Percentiles rank a stretch among this genome's conserved stretches.
phyloP scores from a whole-genome alignment of 2,797 vertebrate genomes.

The Philypnodon macrostomus region DNA sequence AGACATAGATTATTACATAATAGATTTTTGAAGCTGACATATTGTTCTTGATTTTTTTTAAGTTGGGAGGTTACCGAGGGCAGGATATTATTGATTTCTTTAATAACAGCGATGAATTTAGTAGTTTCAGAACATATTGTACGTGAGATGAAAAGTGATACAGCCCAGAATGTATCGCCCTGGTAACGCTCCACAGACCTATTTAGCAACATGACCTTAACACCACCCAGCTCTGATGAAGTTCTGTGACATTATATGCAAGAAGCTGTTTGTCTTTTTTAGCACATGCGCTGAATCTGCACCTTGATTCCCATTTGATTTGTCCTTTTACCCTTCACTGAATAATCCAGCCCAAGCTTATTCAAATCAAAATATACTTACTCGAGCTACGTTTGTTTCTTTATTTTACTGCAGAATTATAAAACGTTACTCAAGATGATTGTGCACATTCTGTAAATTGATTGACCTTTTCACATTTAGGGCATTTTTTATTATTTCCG shows the following conservation, averaged over 20 bases:
- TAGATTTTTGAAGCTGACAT: conserved; percentile 18
- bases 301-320: conserved; percentile 4
- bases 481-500: no score
- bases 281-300: background rate
- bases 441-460: no score
- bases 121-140: conserved; percentile 14
- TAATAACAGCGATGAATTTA: conserved; percentile 17
- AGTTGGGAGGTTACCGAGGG: conserved; percentile 19
- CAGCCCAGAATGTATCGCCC: conserved; percentile 18
- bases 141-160: conserved; percentile 26
- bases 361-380: no score
- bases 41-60: conserved; percentile 13
- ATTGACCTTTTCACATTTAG: no score
- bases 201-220: conserved; percentile 44
- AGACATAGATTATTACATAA: conserved; percentile 10
- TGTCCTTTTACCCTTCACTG: conserved; percentile 31
- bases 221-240: conserved; percentile 9
- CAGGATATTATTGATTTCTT: conserved; percentile 37
- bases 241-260: background rate
- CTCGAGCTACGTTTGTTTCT: no score
- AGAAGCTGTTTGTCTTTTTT: background rate
- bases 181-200: conserved; percentile 27
- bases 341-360: no score
- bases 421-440: no score
- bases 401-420: no score